phyloP scores from a whole-genome alignment of 2,113 vertebrate species.

The Felis catus region F.catus_Fca126_mat1.0 CM031413.1:58748001-58748500 shows the following conservation, averaged over 20 bases:
- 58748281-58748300: background rate
- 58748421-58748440: background rate
- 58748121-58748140: background rate
- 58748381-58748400: background rate
- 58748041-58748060: background rate
- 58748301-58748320: background rate
- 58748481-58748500: background rate
- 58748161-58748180: background rate
- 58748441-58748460: background rate
- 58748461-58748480: background rate
- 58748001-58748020: background rate
- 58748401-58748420: background rate
- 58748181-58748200: background rate
- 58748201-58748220: background rate
- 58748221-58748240: background rate
- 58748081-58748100: background rate
- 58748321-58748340: background rate
- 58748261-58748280: background rate
- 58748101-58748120: background rate
- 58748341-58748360: background rate
- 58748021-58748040: background rate
- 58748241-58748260: background rate
- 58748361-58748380: background rate
- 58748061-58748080: background rate
- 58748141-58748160: background rate